Evolutionary conservation across 2,888 invertebrate species (phyloP).

Genomic region (Reticulitermes lucifugus): DNA sequence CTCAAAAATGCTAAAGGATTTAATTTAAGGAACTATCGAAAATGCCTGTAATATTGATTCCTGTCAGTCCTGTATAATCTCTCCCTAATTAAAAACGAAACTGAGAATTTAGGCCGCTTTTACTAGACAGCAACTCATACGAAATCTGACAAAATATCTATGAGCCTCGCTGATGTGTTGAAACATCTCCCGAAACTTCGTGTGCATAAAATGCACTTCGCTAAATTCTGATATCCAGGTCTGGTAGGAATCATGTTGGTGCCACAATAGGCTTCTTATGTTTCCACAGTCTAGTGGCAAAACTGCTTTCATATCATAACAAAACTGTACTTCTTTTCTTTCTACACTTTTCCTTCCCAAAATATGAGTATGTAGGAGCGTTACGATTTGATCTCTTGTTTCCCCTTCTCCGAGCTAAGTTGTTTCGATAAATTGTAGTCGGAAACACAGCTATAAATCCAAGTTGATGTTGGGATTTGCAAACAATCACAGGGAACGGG

Average conservation of each 20-base stretch:
- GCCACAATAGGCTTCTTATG: not conserved
- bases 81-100: too few species aligned
- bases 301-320: not conserved
- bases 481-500: constrained; percentile 22
- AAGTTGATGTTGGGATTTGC: constrained; percentile 37
- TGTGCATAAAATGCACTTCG: too few species aligned
- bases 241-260: not conserved
- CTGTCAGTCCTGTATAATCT: too few species aligned
- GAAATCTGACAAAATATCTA: too few species aligned
- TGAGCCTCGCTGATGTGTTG: too few species aligned
- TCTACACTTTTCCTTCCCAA: constrained; percentile 26
- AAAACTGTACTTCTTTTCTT: not conserved
- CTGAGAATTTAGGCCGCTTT: too few species aligned
- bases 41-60: too few species aligned
- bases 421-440: constrained; percentile 39
- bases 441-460: constrained; percentile 40
- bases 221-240: too few species aligned
- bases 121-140: too few species aligned
- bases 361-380: constrained; percentile 34
- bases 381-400: not conserved
- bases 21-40: too few species aligned
- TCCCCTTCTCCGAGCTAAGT: constrained; percentile 7
- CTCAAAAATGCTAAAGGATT: too few species aligned
- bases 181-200: too few species aligned
- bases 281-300: not conserved